Evolutionary conservation across 1,140 invertebrate genomes (phyloP).

Genomic region (Drosophila sproati): DNA sequence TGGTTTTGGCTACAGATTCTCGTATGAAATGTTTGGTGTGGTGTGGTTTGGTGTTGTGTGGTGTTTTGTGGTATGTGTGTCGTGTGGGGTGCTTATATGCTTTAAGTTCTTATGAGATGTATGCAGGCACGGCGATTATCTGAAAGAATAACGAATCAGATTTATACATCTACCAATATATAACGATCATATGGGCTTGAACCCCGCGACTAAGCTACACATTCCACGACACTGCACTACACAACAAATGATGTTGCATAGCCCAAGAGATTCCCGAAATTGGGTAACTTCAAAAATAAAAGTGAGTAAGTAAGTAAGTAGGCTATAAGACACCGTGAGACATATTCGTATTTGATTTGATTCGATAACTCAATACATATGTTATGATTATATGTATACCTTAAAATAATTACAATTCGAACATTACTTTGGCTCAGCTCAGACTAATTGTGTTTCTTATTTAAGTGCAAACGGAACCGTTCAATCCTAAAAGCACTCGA

Average conservation of each 20-base stretch:
- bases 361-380: neutral
- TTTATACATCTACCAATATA: conserved; percentile 42
- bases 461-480: too few relatives aligned
- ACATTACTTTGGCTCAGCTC: neutral
- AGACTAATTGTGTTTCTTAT: neutral
- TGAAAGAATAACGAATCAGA: conserved; percentile 78
- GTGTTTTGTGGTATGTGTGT: conserved; percentile 13
- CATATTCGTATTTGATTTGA: too few relatives aligned
- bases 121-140: conserved; percentile 78
- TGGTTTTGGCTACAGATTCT: conserved; percentile 60
- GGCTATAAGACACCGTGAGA: too few relatives aligned
- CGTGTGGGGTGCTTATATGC: conserved; percentile 20
- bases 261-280: neutral
- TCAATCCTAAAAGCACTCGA: too few relatives aligned
- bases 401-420: neutral
- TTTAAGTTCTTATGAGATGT: conserved; percentile 68
- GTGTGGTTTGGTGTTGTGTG: conserved; percentile 9
- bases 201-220: conserved; percentile 33
- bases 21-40: conserved; percentile 5
- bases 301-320: too few relatives aligned
- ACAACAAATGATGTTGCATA: neutral
- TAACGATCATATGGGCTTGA: conserved; percentile 38
- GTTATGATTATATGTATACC: neutral
- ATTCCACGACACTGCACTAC: conserved; percentile 5
- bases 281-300: too few relatives aligned